Evolutionary conservation across 2,797 vertebrate genomes (phyloP), one percentile per base, ranked within the genome.

Genomic region (Nyctalus aviator): DNA sequence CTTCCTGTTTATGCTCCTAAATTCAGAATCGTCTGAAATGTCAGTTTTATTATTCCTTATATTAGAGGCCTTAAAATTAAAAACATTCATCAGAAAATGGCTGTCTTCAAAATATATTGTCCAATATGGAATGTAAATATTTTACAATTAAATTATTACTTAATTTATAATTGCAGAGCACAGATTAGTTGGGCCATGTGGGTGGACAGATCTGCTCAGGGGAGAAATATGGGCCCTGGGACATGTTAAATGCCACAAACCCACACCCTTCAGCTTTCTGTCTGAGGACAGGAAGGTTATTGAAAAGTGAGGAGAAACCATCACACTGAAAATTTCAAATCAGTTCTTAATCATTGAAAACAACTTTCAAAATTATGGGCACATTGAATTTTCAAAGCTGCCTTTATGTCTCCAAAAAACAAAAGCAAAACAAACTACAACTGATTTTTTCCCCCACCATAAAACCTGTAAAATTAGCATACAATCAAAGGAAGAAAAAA

Each of bases 1-100:
- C 95, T 97, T 94, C 97, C 96, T 96, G 97, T 98, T 98, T 97
- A 97, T 85, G 94, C 95, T 96, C 97, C 96, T 98, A 98, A 98
- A 98, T 97, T 98, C 98, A 97, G 97, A 98, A 97, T 94, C 97
- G 98, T 97, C 96, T 97, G 97, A 98, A 98, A 93, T 97, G 98
- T 97, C 98, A 97, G 96, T 98, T 98, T 98, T 98, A 98, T 98
- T 98, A 98, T 98, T 98, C 97, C 97, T 97, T 97, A 91, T 98
- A 98, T 98, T 98, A 98, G 97, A 97, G 96, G 94, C 97, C 93
- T 98, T 98, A 97, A 98, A 98, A 98, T 98, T 98, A 98, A 98
- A 98, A 98, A 97, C 98, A 98, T 98, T 98, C 97, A 98, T 98
- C 98, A 98, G 98, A 98, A 98, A 98, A 98, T 83, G 97, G 96